These are phyloP conservation scores for Drosophila micromelanica DNA, from an alignment of 1,140 invertebrate genomes.

Conservation along the genomic window DNA sequence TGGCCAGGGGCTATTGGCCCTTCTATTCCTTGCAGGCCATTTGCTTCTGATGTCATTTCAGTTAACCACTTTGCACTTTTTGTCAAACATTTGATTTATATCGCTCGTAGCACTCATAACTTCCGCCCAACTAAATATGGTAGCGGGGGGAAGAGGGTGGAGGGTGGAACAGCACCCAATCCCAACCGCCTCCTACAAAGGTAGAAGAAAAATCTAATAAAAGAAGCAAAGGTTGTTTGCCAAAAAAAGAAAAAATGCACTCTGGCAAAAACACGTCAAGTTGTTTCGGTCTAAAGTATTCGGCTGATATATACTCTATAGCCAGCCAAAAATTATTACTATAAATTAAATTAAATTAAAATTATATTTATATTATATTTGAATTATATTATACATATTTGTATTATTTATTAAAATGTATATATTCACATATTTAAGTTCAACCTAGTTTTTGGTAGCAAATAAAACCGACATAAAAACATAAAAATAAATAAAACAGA, in stretches of 20 bases:
- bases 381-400: no score
- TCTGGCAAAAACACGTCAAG: neutral
- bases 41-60: conserved; percentile 49
- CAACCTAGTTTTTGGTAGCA: neutral
- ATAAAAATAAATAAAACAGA: no score
- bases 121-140: neutral
- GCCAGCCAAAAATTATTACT: no score
- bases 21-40: conserved; percentile 1
- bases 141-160: neutral
- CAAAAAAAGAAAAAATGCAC: conserved; percentile 7
- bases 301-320: neutral
- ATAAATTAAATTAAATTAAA: no score
- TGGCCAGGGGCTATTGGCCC: neutral
- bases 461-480: neutral
- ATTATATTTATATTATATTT: no score
- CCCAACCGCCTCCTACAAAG: neutral
- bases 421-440: no score
- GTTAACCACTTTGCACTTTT: conserved; percentile 73
- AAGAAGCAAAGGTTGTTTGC: neutral
- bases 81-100: conserved; percentile 77
- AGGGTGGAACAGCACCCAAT: no score
- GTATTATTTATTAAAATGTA: no score
- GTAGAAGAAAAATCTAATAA: conserved; percentile 7
- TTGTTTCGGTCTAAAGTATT: neutral
- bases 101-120: conserved; percentile 17